Conservation (phyloP, 2,888 invertebrate genomes). For the Chironomus tentans region DNA sequence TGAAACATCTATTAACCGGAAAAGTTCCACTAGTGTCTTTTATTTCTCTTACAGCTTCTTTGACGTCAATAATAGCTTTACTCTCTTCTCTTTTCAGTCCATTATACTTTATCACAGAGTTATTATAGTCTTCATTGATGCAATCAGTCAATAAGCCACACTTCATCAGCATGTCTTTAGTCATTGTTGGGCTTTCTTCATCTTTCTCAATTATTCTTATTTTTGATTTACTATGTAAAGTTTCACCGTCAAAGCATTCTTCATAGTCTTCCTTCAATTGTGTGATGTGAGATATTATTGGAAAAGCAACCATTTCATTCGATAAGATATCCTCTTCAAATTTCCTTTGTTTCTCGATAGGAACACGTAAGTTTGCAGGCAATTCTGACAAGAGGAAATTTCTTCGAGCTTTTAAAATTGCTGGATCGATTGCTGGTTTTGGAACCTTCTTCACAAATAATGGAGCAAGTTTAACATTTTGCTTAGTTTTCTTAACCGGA, state of each 20-base stretch:
- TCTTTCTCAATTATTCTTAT: not conserved
- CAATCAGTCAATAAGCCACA: not conserved
- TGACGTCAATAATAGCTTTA: constrained; percentile 31
- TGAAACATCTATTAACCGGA: constrained; percentile 57
- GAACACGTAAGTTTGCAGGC: constrained; percentile 53
- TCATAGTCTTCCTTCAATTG: constrained; percentile 40
- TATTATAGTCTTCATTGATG: constrained; percentile 13
- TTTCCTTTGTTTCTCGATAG: constrained; percentile 44
- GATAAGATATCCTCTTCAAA: constrained; percentile 36
- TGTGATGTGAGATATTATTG: constrained; percentile 54
- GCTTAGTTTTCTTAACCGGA: constrained; percentile 33
- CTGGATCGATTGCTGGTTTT: constrained; percentile 51
- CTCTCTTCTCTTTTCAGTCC: constrained; percentile 29
- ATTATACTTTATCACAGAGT: not conserved
- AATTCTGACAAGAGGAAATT: constrained; percentile 59
- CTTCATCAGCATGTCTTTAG: not conserved
- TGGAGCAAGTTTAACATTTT: constrained; percentile 54
- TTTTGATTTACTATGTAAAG: constrained; percentile 18
- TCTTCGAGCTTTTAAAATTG: constrained; percentile 52
- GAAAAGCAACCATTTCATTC: constrained; percentile 46
- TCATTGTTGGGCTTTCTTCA: not conserved
- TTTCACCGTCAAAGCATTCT: constrained; percentile 24
- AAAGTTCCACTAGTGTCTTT: constrained; percentile 52
- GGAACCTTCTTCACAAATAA: constrained; percentile 50
- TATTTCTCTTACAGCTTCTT: constrained; percentile 45